Conservation (phyloP, 2,113 vertebrate species). For the Buteo buteo region DNA sequence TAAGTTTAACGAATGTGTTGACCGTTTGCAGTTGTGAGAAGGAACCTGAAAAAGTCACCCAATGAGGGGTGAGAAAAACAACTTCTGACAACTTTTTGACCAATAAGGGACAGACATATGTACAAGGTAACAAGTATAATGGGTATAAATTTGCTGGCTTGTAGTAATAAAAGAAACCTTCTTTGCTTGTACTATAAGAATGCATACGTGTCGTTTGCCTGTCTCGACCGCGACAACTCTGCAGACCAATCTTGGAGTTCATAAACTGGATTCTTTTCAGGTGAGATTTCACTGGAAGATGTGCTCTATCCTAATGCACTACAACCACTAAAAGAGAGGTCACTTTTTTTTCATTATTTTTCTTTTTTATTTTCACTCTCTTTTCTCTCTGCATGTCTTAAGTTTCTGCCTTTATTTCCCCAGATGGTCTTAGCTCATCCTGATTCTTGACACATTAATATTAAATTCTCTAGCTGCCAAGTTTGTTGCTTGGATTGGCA, state of each 20-base stretch:
- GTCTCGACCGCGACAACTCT: not conserved
- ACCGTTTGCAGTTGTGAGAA: too few species aligned
- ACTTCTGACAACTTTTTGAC: too few species aligned
- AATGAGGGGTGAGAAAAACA: too few species aligned
- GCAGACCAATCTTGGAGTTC: not conserved
- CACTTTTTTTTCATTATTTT: not conserved
- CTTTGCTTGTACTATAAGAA: too few species aligned
- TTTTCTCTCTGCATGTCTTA: not conserved
- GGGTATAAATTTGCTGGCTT: too few species aligned
- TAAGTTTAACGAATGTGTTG: too few species aligned
- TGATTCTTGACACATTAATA: not conserved
- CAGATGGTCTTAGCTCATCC: not conserved
- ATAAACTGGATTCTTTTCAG: not conserved
- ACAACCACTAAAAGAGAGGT: not conserved
- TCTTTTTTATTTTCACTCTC: not conserved
- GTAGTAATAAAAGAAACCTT: too few species aligned
- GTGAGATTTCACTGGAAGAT: not conserved
- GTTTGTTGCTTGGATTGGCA: not conserved
- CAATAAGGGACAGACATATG: too few species aligned
- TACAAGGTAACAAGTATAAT: too few species aligned
- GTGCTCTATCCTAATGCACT: not conserved
- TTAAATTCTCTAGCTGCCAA: not conserved
- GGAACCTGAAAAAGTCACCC: too few species aligned
- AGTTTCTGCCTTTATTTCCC: not conserved
- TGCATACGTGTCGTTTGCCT: too few species aligned